Conservation (phyloP, 1,140 invertebrate genomes). For the Drosophila sulfurigaster region DNA sequence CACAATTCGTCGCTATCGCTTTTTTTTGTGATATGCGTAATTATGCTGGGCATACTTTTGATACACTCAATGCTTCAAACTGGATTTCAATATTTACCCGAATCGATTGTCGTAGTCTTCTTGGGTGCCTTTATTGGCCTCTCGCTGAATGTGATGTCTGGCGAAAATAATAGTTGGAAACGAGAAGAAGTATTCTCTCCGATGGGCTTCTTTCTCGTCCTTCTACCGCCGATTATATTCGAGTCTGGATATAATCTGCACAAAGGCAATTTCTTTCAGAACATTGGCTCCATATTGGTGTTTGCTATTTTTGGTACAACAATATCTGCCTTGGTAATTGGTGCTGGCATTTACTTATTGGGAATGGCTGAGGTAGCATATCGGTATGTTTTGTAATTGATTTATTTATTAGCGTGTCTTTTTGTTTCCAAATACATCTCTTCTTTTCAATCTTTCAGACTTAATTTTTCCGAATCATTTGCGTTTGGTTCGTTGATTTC, state of each 20-base stretch:
- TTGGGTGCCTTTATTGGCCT: constrained; percentile 96
- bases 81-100: constrained; percentile 98
- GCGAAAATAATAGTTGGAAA: constrained; percentile 96
- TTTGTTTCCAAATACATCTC: not conserved
- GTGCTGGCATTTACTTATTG: constrained; percentile 96
- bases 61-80: constrained; percentile 98
- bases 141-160: constrained; percentile 95
- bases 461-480: constrained; percentile 96
- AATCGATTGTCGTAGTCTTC: constrained; percentile 98
- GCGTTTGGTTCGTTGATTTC: constrained; percentile 98
- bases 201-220: constrained; percentile 97
- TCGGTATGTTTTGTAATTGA: constrained; percentile 71
- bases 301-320: constrained; percentile 99
- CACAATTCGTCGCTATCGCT: constrained; percentile 98
- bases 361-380: constrained; percentile 96
- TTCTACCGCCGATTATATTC: constrained; percentile 99
- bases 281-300: constrained; percentile 96
- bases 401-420: not conserved
- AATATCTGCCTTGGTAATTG: constrained; percentile 96
- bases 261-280: constrained; percentile 99
- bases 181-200: constrained; percentile 99
- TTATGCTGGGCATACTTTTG: constrained; percentile 96
- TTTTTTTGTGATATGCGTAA: constrained; percentile 97
- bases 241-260: constrained; percentile 99
- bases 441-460: constrained; percentile 33